Evolutionary conservation across 2,113 vertebrate genomes (phyloP), one percentile per base, ranked within the genome.

Genomic region (Caracal caracal): DNA sequence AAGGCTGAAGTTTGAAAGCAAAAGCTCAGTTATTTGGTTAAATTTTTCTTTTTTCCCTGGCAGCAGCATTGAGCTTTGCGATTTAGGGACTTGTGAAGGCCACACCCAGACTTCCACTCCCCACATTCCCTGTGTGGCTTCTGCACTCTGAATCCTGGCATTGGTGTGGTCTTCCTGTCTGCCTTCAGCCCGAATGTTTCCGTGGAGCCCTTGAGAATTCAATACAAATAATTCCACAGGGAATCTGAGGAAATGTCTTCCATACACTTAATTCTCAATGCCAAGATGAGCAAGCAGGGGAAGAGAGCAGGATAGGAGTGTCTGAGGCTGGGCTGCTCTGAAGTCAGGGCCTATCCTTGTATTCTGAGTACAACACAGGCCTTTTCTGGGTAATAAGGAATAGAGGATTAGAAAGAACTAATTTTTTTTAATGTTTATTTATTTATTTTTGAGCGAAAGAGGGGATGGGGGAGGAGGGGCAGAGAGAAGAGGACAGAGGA

Each of bases 201-300:
- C 86, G 10, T 88, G 76, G n/a, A 59, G 65, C 95, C 68, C 82
- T 93, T 83, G 93, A 92, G 93, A 97, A 68, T 76, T 94, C 26
- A 90, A 89, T 75, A 89, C 79, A 91, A 88, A 71, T 80, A 88
- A 88, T 94, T 80, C 85, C 78, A 35, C 56, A 79, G 95, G 53
- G 63, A 91, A 40, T 78, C 83, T 59, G 79, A 88, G 95, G 94
- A 96, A 96, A 94, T 95, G 73, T 91, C 87, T 97, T 95, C 88
- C 82, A 59, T 86, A 79, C 26, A 71, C 63, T 76, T 35, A 33
- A 10, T 90, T 75, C 85, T 86, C 51, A 84, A 43, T 35, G 93
- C 90, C 94, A 96, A 19, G 49, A 85, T 94, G 87, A 87, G 35
- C 76, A 73, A 70, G 80, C 7, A 8, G 24, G 75, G 61, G 76